Evolutionary conservation across 1,140 invertebrate genomes (phyloP).

Genomic region (Drosophila pseudoananassae): DNA sequence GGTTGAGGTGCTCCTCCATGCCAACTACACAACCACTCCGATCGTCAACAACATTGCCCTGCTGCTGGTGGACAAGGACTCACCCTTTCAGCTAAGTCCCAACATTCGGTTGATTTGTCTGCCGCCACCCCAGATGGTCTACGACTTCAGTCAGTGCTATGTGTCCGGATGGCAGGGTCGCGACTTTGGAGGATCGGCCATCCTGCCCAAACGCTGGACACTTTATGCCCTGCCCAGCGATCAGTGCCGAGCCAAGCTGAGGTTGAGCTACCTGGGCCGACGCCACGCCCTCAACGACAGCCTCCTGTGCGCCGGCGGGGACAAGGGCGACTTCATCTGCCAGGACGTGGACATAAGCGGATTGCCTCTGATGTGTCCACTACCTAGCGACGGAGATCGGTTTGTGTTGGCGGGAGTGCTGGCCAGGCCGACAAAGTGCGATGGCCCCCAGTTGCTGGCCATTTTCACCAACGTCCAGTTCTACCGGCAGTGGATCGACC

Average conservation of each 20-base stretch:
- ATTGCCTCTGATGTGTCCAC: slow-evolving; percentile 57
- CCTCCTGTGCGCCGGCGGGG: slow-evolving; percentile 55
- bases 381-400: slow-evolving; percentile 39
- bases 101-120: slow-evolving; percentile 58
- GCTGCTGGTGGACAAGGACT: slow-evolving; percentile 24
- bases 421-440: slow-evolving; percentile 49
- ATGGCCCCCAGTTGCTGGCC: slow-evolving; percentile 53
- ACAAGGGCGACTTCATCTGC: slow-evolving; percentile 59
- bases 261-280: slow-evolving; percentile 48
- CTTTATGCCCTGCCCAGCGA: slow-evolving; percentile 53
- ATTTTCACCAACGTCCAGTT: slow-evolving; percentile 56
- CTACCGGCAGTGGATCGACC: slow-evolving; percentile 63
- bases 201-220: slow-evolving; percentile 48
- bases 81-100: slow-evolving; percentile 30
- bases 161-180: slow-evolving; percentile 52
- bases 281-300: slow-evolving; percentile 51
- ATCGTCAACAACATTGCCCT: slow-evolving; percentile 52
- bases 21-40: slow-evolving; percentile 52
- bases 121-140: slow-evolving; percentile 40
- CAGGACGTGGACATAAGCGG: slow-evolving; percentile 37
- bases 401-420: slow-evolving; percentile 53
- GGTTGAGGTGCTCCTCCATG: slow-evolving; percentile 46
- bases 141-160: slow-evolving; percentile 63
- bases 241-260: slow-evolving; percentile 57
- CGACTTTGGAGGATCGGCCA: slow-evolving; percentile 34